These are phyloP conservation scores for Furnarius figulus DNA, from an alignment of 2,113 vertebrate genomes.

Conservation along the genomic window DNA sequence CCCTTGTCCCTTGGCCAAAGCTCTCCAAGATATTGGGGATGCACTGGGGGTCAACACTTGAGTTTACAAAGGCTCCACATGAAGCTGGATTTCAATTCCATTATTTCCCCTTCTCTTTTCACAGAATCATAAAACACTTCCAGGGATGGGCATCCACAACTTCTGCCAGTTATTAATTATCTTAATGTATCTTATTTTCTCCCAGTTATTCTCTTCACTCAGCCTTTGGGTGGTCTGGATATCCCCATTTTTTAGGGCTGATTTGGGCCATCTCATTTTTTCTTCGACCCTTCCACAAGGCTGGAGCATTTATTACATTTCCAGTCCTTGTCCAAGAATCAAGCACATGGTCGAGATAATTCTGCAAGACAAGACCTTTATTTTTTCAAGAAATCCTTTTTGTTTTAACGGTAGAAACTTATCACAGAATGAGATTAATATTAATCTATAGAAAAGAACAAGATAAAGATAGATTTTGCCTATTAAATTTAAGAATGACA, in stretches of 20 bases:
- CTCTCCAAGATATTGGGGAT: background rate
- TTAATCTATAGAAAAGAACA: slow-evolving; percentile 19
- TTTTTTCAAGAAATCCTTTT: background rate
- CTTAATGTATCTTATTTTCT: background rate
- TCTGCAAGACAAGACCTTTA: background rate
- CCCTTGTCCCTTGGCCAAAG: background rate
- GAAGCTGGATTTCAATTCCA: background rate
- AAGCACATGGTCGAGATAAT: background rate
- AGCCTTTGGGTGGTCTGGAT: background rate
- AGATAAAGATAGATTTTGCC: slow-evolving; percentile 57
- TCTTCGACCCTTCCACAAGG: background rate
- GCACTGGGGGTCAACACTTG: fast-evolving
- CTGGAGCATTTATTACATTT: background rate
- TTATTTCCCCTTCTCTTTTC: background rate
- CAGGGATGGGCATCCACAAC: background rate
- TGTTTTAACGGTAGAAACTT: slow-evolving; percentile 25
- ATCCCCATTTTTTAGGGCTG: background rate
- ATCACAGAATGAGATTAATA: slow-evolving; percentile 8
- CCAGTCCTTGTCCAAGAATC: background rate
- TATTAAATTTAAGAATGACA: slow-evolving; percentile 56
- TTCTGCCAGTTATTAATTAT: too few relatives aligned
- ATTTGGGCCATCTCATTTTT: background rate
- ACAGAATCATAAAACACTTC: background rate
- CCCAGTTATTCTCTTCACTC: background rate
- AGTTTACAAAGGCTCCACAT: background rate